Evolutionary conservation across 2,888 invertebrate genomes (phyloP).

Genomic region (Aphrophora alni): DNA sequence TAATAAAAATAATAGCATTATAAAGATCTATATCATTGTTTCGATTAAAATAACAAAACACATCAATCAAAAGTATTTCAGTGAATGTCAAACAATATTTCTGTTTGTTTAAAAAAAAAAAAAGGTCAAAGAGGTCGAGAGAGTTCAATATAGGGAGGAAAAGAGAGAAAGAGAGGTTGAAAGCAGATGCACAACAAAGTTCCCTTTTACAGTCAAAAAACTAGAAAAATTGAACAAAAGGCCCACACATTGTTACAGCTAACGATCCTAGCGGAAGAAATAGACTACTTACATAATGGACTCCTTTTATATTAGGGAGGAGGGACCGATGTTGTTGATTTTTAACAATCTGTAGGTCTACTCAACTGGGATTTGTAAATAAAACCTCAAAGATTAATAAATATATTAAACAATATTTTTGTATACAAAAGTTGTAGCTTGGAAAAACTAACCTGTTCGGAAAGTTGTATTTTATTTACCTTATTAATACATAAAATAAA

Average conservation of each 20-base stretch:
- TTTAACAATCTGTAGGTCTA: no score
- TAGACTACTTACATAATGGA: not conserved
- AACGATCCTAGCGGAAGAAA: not conserved
- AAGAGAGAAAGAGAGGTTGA: not conserved
- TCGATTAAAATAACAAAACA: not conserved
- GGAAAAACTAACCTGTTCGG: no score
- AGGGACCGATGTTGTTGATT: no score
- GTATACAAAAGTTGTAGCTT: no score
- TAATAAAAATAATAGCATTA: no score
- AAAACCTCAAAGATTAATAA: no score
- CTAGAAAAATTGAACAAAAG: not conserved
- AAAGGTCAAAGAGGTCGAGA: not conserved
- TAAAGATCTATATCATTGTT: no score
- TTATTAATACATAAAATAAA: no score
- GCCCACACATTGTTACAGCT: not conserved
- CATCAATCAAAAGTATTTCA: slow-evolving; percentile 23
- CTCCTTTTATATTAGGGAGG: not conserved
- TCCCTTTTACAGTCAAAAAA: not conserved
- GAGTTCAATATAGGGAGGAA: no score
- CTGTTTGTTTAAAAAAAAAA: slow-evolving; percentile 28
- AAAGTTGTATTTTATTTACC: no score
- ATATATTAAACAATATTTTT: no score
- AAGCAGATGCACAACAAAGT: slow-evolving; percentile 7
- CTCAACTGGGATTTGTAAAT: no score
- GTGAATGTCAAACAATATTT: slow-evolving; percentile 29